phyloP scores from a whole-genome alignment of 2,888 invertebrate species.

The Dendrolimus pini region DNA sequence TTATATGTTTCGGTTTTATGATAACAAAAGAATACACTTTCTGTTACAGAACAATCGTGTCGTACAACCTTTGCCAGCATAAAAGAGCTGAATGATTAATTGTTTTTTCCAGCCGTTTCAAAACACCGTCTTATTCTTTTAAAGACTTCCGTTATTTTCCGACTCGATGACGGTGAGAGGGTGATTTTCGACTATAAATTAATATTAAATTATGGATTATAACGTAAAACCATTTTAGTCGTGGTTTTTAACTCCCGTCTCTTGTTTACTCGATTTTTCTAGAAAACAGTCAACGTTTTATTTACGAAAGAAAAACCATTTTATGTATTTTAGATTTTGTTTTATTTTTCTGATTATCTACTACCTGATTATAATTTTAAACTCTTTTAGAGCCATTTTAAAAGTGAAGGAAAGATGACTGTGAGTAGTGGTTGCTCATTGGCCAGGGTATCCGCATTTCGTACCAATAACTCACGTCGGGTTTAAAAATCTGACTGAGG shows the following conservation, averaged over 20 bases:
- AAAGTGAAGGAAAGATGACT: no score
- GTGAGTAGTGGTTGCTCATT: no score
- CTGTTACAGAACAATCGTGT: constrained; percentile 65
- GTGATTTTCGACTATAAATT: constrained; percentile 66
- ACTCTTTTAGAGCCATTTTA: no score
- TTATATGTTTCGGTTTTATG: constrained; percentile 30
- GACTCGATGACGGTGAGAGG: constrained; percentile 65
- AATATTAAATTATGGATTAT: constrained; percentile 64
- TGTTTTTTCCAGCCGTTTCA: constrained; percentile 70
- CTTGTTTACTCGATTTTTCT: no score
- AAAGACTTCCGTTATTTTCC: constrained; percentile 75
- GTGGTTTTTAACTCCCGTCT: not conserved
- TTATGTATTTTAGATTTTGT: no score
- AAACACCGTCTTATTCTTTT: constrained; percentile 72
- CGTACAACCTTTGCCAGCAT: constrained; percentile 66
- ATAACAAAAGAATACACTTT: constrained; percentile 57
- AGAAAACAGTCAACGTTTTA: no score
- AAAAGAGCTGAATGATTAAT: constrained; percentile 72
- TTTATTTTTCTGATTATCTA: no score
- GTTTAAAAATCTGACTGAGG: no score
- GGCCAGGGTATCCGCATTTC: no score
- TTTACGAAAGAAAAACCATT: no score
- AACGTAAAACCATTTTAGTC: constrained; percentile 23
- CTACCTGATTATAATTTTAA: no score
- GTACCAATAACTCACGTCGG: no score